Base-by-base conservation (phyloP, 2,888 invertebrate species). In the Tromatobia lineatoria region DNA sequence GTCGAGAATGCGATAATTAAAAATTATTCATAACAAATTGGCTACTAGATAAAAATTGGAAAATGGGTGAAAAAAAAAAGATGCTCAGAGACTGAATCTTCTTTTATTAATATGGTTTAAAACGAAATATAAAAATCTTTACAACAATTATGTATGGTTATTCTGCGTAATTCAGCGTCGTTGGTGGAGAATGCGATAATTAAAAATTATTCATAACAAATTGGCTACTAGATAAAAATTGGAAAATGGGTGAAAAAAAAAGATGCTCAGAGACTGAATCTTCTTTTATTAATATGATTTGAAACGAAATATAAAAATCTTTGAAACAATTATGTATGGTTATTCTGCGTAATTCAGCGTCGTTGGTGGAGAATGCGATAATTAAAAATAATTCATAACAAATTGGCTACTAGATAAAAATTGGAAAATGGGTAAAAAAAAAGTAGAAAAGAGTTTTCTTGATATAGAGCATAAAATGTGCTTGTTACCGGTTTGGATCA, bases 21-120 rank as follows among this genome's bases (percentile, higher is more conserved):
- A 47, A 47, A 47, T 38, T 38, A 10, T 38, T 10, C 10, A 38
- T 38, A 10, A 38, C 38, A 47, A 47, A 47, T 47, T n/a, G 52
- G n/a, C n/a, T n/a, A n/a, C n/a, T n/a, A n/a, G n/a, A n/a, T n/a
- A n/a, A n/a, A n/a, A n/a, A n/a, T n/a, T n/a, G n/a, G n/a, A n/a
- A n/a, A n/a, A n/a, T n/a, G n/a, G n/a, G n/a, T n/a, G n/a, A 45
- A 61, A 47, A 67, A 67, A 67, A 8, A n/a, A 8, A 18, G 29
- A 61, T 0, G 15, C n/a, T 59, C 15, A 15, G 29, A 59, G 29
- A 59, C 15, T n/a, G 8, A 59, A 15, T 59, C 0, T 59, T 59
- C 29, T 59, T 59, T n/a, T n/a, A n/a, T n/a, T n/a, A n/a, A n/a
- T n/a, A n/a, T n/a, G n/a, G n/a, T n/a, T n/a, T 29, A 15, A 23